A percentile compares a stretch with the other conserved stretches of the same genome.
phyloP scores from a whole-genome alignment of 2,113 vertebrate species.

The Eupsittula cactorum region DNA sequence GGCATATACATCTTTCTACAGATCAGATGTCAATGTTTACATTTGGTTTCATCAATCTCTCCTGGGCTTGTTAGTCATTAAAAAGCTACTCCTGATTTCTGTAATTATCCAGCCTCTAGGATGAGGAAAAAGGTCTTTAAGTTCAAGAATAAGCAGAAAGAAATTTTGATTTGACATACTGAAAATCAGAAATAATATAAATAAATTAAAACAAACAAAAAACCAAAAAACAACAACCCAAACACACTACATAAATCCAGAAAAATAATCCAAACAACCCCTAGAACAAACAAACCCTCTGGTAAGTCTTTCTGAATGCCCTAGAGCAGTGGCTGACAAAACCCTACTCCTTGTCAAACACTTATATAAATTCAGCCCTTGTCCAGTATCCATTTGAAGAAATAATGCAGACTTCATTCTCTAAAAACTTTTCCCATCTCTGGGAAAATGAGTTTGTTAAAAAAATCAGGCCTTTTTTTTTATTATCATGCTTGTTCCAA shows the following conservation, averaged over 20 bases:
- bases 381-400: neutral
- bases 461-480: neutral
- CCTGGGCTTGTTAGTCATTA: neutral
- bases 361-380: neutral
- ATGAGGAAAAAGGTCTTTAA: neutral
- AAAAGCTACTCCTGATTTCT: neutral
- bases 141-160: neutral
- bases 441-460: neutral
- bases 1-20: neutral
- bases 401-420: neutral
- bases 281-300: neutral
- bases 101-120: neutral
- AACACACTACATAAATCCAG: neutral
- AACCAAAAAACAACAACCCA: accelerated
- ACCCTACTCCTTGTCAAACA: neutral
- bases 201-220: neutral
- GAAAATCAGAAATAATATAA: neutral
- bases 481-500: neutral
- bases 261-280: neutral
- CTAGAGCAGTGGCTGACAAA: neutral
- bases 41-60: neutral
- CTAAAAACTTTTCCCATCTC: neutral
- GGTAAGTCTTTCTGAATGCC: neutral
- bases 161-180: neutral
- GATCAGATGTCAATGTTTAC: neutral